Evolutionary conservation across 2,888 invertebrate genomes (phyloP).

Genomic region (Acleris laterana): DNA sequence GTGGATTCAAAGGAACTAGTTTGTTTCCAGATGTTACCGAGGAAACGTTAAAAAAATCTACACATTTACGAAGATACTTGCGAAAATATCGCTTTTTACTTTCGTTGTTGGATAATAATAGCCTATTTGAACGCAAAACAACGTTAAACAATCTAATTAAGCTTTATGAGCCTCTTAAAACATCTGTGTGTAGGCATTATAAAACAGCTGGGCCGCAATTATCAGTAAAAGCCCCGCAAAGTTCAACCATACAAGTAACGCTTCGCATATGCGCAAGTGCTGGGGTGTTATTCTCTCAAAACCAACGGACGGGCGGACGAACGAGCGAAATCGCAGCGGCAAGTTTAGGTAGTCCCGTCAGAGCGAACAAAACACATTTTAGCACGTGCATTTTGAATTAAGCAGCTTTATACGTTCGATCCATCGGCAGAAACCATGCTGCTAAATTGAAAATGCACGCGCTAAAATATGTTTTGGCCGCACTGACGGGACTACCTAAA

Average conservation of each 20-base stretch:
- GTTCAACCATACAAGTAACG: conserved; percentile 9
- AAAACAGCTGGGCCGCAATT: conserved; percentile 22
- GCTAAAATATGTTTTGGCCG: too few species aligned
- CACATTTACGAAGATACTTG: not conserved
- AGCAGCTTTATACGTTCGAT: too few species aligned
- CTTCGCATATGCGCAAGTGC: conserved; percentile 19
- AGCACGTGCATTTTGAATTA: too few species aligned
- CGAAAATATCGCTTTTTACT: not conserved
- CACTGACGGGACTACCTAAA: too few species aligned
- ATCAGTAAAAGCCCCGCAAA: conserved; percentile 19
- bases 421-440: too few species aligned
- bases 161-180: conserved; percentile 24
- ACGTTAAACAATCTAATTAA: conserved; percentile 23
- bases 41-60: not conserved
- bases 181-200: conserved; percentile 22
- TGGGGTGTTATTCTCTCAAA: conserved; percentile 15
- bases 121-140: not conserved
- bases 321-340: too few species aligned
- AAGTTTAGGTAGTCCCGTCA: too few species aligned
- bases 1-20: too few species aligned
- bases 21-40: too few species aligned
- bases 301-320: too few species aligned
- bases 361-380: too few species aligned
- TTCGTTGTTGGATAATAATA: not conserved
- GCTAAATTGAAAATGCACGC: too few species aligned